Evolutionary conservation across 2,888 invertebrate species (phyloP).

Genomic region (Odontocerum albicorne): DNA sequence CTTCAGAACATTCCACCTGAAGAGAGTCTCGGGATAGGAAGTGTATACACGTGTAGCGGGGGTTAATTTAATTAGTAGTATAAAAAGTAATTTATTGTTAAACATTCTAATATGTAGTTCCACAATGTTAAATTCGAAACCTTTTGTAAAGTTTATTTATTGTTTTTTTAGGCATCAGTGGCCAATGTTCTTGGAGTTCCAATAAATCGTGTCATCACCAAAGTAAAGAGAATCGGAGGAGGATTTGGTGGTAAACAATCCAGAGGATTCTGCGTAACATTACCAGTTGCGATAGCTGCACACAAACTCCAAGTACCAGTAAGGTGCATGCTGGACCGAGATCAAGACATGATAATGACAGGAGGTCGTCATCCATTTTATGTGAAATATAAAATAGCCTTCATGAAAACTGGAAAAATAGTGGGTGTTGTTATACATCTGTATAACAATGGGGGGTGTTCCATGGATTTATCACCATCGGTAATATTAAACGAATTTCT

Average conservation of each 20-base stretch:
- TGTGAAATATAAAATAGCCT: conserved; percentile 81
- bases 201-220: conserved; percentile 71
- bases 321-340: conserved; percentile 86
- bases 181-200: conserved; percentile 73
- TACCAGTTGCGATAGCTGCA: conserved; percentile 82
- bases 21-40: no score
- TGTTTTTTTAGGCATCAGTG: conserved; percentile 63
- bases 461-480: conserved; percentile 79
- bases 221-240: conserved; percentile 88
- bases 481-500: no score
- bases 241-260: conserved; percentile 97
- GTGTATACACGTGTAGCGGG: no score
- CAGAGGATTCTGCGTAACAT: conserved; percentile 63
- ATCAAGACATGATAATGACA: conserved; percentile 90
- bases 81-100: conserved; percentile 36
- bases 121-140: no score
- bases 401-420: conserved; percentile 74
- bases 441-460: conserved; percentile 83
- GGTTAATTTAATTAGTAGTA: no score
- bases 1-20: no score
- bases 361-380: conserved; percentile 91
- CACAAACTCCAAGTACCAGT: conserved; percentile 76
- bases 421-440: conserved; percentile 71
- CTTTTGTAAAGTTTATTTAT: no score
- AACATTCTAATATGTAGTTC: no score